Percentiles rank a stretch among this genome's conserved stretches.
Conservation (phyloP, 2,797 vertebrate genomes). For the Melanotaenia pygmaea region DNA sequence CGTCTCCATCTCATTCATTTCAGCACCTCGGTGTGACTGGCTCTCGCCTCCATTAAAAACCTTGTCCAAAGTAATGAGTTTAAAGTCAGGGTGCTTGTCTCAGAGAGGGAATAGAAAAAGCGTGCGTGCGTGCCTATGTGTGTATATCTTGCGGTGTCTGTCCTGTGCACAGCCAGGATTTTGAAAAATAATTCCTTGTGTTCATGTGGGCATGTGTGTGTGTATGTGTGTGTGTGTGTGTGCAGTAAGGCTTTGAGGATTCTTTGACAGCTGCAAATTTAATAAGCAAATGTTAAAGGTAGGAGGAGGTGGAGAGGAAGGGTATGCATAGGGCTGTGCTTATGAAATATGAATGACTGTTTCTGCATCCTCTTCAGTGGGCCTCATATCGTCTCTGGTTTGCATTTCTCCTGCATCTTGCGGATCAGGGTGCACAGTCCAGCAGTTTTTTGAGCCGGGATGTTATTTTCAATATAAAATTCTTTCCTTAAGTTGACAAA, state of each 20-base stretch:
- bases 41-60: conserved; percentile 74
- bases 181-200: conserved; percentile 56
- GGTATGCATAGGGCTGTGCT: conserved; percentile 53
- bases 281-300: conserved; percentile 78
- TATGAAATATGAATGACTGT: conserved; percentile 83
- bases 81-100: conserved; percentile 65
- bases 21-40: conserved; percentile 35
- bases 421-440: conserved; percentile 57
- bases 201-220: conserved; percentile 24
- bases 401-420: conserved; percentile 56
- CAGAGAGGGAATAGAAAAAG: conserved; percentile 49
- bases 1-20: conserved; percentile 37
- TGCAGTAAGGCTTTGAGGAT: conserved; percentile 64
- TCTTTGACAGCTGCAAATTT: conserved; percentile 78
- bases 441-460: conserved; percentile 47
- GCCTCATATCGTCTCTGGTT: conserved; percentile 67
- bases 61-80: conserved; percentile 77
- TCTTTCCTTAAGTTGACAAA: conserved; percentile 55
- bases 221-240: conserved; percentile 18
- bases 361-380: conserved; percentile 74
- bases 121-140: conserved; percentile 9
- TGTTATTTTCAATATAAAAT: conserved; percentile 42
- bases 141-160: conserved; percentile 7
- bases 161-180: conserved; percentile 41
- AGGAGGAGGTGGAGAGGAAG: conserved; percentile 24